phyloP scores from a whole-genome alignment of 2,888 invertebrate genomes.

The Aphodius granarius region DNA sequence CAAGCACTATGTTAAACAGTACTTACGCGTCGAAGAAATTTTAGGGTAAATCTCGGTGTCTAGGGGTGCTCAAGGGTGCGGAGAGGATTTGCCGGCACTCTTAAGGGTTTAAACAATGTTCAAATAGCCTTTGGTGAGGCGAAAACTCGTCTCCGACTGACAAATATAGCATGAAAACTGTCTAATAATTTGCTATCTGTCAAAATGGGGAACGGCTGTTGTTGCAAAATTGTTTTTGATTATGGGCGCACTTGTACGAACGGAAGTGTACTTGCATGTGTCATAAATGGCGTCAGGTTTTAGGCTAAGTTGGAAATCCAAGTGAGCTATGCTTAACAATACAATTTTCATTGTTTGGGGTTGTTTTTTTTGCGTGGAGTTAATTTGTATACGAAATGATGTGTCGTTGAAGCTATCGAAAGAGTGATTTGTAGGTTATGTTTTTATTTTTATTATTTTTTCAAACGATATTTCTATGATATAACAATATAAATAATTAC shows the following conservation, averaged over 20 bases:
- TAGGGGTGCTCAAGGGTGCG: not conserved
- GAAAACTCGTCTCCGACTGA: slow-evolving; percentile 16
- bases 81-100: not conserved
- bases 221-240: slow-evolving; percentile 25
- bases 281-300: slow-evolving; percentile 21
- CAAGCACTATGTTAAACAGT: not conserved
- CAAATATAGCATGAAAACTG: slow-evolving; percentile 23
- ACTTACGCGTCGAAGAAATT: slow-evolving; percentile 2
- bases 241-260: slow-evolving; percentile 5
- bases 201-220: slow-evolving; percentile 19
- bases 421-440: too few species aligned
- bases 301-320: slow-evolving; percentile 18
- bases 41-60: not conserved
- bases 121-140: not conserved
- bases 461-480: too few species aligned
- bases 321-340: slow-evolving; percentile 25
- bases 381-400: too few species aligned
- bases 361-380: not conserved
- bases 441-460: too few species aligned
- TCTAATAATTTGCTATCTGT: slow-evolving; percentile 24
- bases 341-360: slow-evolving; percentile 18
- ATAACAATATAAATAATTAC: too few species aligned
- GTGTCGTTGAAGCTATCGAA: not conserved
- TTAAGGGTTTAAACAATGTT: not conserved
- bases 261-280: slow-evolving; percentile 13